Base-by-base conservation (phyloP, 2,797 vertebrate genomes). In the Varecia variegata region DNA sequence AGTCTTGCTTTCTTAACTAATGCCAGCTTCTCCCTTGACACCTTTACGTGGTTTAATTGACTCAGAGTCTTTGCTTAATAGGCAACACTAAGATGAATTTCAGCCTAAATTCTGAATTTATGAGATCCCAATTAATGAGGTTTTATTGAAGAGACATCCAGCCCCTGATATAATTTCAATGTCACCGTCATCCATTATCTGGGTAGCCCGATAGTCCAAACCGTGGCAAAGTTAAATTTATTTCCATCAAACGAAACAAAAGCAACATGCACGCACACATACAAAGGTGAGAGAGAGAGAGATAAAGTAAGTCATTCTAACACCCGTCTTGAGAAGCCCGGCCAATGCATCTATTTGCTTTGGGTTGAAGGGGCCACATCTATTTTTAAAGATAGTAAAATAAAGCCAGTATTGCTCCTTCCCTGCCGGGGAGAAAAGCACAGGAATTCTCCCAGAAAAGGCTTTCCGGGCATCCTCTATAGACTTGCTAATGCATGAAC, bases 51-150 rank as follows among this genome's bases (percentile, higher is more conserved):
- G 3, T 73, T 88, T 88, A 14, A 40, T 70, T n/a, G 2, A 18
- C 71, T 74, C 13, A 0, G 60, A 32, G 15, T 1, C 20, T 58
- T 40, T 8, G 12, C 68, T 7, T 71, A 7, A 3, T 0, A 7
- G 38, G 20, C 32, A 0, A 7, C 43, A 2, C 7, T 0, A 76
- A 97, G 96, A 97, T 91, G 27, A 56, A 96, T 96, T 74, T 68
- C 86, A 35, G 77, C 56, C 43, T 40, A 80, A 91, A 97, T 83
- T 47, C 50, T 43, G 87, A 50, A 74, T 80, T 97, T 80, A 96
- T 93, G 95, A 96, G 96, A 23, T 76, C 30, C 27, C 81, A 43
- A 81, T 81, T n/a, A 88, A 91, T 11, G 83, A 74, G 87, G 65
- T 21, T 93, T 93, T 84, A 56, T 65, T 35, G 90, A n/a, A 14